phyloP scores from a whole-genome alignment of 1,140 invertebrate genomes.

The Metopolophium dirhodum region DNA sequence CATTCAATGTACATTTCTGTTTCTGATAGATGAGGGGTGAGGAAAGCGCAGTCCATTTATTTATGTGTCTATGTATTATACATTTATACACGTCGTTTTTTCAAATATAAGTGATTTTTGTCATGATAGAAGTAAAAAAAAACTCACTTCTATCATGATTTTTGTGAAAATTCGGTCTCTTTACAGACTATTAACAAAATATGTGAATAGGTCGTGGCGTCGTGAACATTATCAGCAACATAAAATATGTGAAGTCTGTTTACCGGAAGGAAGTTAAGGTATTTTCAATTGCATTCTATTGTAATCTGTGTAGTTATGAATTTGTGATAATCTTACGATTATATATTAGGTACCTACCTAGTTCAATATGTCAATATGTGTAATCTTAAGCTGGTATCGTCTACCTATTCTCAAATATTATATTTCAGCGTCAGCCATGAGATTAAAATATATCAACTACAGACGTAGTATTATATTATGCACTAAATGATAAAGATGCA shows the following conservation, averaged over 20 bases:
- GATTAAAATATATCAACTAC: not conserved
- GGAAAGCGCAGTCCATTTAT: too few relatives aligned
- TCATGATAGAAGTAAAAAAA: too few relatives aligned
- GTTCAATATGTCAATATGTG: not conserved
- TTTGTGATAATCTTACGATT: not conserved
- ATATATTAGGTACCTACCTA: not conserved
- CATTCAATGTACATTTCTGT: too few relatives aligned
- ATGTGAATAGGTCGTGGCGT: not conserved
- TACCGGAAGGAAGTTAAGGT: not conserved
- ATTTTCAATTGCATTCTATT: too few relatives aligned
- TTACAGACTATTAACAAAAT: not conserved
- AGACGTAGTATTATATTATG: not conserved
- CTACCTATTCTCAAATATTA: not conserved
- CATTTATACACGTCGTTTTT: not conserved
- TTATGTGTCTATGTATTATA: not conserved
- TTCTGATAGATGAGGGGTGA: too few relatives aligned
- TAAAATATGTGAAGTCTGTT: not conserved
- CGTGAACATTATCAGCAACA: not conserved
- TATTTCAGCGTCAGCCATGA: not conserved
- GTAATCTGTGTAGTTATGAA: too few relatives aligned
- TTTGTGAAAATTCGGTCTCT: not conserved
- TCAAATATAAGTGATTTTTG: not conserved
- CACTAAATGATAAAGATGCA: too few relatives aligned
- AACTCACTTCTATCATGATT: too few relatives aligned
- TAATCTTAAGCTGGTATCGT: not conserved